A percentile compares a stretch with the other conserved stretches of the same genome.
These are phyloP conservation scores for Drosophila repleta DNA, from an alignment of 1,140 invertebrate genomes.

Conservation along the genomic window DNA sequence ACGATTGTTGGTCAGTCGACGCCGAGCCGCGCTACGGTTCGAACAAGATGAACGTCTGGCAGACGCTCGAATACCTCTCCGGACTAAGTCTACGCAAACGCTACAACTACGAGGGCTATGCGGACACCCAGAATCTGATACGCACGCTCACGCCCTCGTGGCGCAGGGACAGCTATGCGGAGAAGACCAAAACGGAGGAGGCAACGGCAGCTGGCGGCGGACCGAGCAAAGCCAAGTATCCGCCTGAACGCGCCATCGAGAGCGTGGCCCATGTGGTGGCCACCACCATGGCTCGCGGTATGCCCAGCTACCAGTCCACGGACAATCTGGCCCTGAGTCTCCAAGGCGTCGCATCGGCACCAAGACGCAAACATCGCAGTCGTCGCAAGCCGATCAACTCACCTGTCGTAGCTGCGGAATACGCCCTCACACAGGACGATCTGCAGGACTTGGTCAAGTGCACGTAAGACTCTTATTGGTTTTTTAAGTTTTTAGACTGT, in stretches of 20 bases:
- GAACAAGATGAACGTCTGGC: conserved; percentile 83
- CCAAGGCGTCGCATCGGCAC: background rate
- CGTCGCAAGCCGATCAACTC: conserved; percentile 5
- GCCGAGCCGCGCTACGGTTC: conserved; percentile 73
- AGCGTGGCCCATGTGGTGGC: conserved; percentile 32
- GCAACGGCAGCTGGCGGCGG: background rate
- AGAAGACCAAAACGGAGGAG: conserved; percentile 62
- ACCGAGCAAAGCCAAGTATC: conserved; percentile 37
- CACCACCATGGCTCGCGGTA: conserved; percentile 18
- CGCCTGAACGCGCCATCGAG: conserved; percentile 34
- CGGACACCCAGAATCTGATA: conserved; percentile 72
- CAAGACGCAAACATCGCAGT: conserved; percentile 27
- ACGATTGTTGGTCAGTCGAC: conserved; percentile 81
- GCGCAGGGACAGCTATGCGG: conserved; percentile 74
- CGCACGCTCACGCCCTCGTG: conserved; percentile 75
- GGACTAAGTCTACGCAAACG: conserved; percentile 71
- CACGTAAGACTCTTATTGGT: conserved; percentile 75
- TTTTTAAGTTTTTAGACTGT: background rate
- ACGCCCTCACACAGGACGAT: conserved; percentile 67
- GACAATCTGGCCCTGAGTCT: conserved; percentile 33
- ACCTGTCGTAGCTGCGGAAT: conserved; percentile 52
- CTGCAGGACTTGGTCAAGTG: conserved; percentile 77
- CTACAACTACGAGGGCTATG: conserved; percentile 78
- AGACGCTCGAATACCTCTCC: conserved; percentile 77
- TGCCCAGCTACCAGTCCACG: conserved; percentile 45